Base-by-base conservation (phyloP, 2,888 invertebrate genomes). In the Drosophila neutralis region DNA sequence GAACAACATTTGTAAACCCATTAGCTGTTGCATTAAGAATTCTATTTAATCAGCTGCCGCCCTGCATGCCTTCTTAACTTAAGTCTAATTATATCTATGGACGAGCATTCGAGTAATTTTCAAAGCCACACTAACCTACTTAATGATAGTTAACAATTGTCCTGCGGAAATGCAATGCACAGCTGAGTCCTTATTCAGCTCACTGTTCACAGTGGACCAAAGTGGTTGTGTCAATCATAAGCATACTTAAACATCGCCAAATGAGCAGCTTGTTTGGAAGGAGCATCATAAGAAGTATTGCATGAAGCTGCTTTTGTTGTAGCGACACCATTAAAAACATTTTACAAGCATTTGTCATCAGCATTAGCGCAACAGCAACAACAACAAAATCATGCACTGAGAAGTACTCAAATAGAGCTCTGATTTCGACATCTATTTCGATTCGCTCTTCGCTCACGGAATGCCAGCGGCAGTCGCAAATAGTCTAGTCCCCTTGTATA, bases 321-420 rank as follows among this genome's bases (percentile, higher is more conserved):
- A 54, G 38, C 38, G 57, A 74, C 24, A 60, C 62, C 70, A 83
- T 87, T 88, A 69, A 80, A 78, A 88, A 78, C 69, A 80, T 84
- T 78, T 66, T 67, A 80, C 86, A 85, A 80, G 79, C 82, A 75
- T 80, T 87, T 71, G 59, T 80, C 85, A 75, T 82, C 82, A 76
- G 64, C 85, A 87, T 74, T 82, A 83, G 69, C 58, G 60, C 65
- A 63, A 31, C 72, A 71, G 71, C 81, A 31, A 65, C 72, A 75
- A 70, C 70, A 86, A 57, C 83, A 57, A 38, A 45, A 15, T 24
- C 45, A 45, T 45, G 18, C 56, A 68, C 10, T 24, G 49, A 40
- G 27, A 36, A n/a, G 49, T 35, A 56, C 42, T 62, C 8, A 42
- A 33, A 58, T 64, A 36, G 48, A 38, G n/a, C 57, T 76, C 57